These are phyloP conservation scores for Nothocercus nigrocapillus DNA, from an alignment of 2,113 vertebrate species.

Conservation along the genomic window DNA sequence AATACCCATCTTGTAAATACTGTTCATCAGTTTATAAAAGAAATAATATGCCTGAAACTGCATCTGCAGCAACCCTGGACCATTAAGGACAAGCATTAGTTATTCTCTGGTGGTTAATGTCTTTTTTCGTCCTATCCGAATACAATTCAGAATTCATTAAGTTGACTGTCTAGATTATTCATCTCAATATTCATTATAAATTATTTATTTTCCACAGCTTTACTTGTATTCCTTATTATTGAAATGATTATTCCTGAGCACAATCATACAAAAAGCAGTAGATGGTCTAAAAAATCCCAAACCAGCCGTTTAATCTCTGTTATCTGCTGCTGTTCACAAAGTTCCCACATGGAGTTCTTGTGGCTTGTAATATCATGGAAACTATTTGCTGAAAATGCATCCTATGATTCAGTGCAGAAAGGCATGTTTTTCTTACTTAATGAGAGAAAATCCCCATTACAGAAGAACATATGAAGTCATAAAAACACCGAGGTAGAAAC, in stretches of 20 bases:
- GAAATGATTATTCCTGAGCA: constrained; percentile 69
- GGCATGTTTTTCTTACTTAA: constrained; percentile 42
- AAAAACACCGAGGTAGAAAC: constrained; percentile 36
- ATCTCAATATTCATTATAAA: constrained; percentile 66
- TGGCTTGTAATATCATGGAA: constrained; percentile 49
- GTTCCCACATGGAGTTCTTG: constrained; percentile 53
- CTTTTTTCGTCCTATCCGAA: constrained; percentile 45
- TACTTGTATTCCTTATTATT: constrained; percentile 59
- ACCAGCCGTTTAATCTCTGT: constrained; percentile 29
- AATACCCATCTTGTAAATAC: constrained; percentile 39
- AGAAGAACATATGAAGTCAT: background rate
- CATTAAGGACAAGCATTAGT: constrained; percentile 36
- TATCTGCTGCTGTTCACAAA: constrained; percentile 56
- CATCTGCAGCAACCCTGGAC: constrained; percentile 6
- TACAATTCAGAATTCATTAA: constrained; percentile 45
- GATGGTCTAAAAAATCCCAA: constrained; percentile 39
- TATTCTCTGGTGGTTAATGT: constrained; percentile 33
- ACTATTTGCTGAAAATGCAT: constrained; percentile 16
- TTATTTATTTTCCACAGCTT: constrained; percentile 62
- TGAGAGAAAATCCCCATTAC: constrained; percentile 54
- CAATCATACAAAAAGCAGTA: constrained; percentile 53
- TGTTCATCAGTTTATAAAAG: constrained; percentile 54
- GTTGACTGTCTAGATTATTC: constrained; percentile 66
- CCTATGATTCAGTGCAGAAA: constrained; percentile 35
- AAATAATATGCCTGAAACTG: constrained; percentile 48